A percentile compares a stretch with the other conserved stretches of the same genome.
These are phyloP conservation scores for Lutraria lutraria DNA, from an alignment of 2,888 invertebrate species.

Conservation along the genomic window DNA sequence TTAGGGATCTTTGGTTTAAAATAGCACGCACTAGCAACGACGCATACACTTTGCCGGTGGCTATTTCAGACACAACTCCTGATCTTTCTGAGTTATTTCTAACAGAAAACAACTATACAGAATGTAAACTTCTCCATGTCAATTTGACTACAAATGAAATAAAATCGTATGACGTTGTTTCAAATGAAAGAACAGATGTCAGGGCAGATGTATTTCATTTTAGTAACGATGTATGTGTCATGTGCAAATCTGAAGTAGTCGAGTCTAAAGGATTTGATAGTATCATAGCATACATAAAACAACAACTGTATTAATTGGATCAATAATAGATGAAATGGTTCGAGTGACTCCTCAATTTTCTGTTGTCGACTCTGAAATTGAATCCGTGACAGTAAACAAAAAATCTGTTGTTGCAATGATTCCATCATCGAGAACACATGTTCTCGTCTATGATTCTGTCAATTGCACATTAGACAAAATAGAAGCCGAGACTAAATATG, in stretches of 20 bases:
- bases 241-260: not conserved
- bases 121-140: not conserved
- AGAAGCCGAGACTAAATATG: not conserved
- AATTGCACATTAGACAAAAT: not conserved
- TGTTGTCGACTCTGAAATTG: not conserved
- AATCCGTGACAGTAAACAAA: not conserved
- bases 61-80: not conserved
- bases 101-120: not conserved
- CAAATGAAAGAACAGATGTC: not conserved
- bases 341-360: not conserved
- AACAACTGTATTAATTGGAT: not conserved
- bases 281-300: not conserved
- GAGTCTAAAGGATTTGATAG: too few species aligned
- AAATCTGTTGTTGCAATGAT: not conserved
- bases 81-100: not conserved
- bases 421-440: not conserved
- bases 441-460: not conserved
- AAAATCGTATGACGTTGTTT: not conserved
- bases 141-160: not conserved
- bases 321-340: not conserved
- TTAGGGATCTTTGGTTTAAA: slow-evolving; percentile 16
- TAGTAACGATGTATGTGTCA: not conserved
- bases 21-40: not conserved
- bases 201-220: not conserved
- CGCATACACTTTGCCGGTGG: too few species aligned